Base-by-base conservation (phyloP, 2,113 vertebrate genomes). In the Sigmodon hispidus region DNA sequence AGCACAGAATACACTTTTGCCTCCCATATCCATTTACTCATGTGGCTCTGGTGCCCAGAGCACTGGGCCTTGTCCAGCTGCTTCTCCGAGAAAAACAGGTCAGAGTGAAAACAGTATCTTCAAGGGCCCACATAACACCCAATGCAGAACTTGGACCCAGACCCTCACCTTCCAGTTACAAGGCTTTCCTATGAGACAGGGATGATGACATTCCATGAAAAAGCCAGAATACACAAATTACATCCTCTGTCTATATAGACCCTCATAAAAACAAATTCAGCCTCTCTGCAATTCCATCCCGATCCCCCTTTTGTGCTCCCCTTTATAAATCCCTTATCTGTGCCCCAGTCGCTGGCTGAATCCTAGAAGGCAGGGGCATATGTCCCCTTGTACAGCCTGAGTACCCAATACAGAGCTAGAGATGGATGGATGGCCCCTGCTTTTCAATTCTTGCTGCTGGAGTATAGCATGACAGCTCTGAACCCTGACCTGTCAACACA, bases 401-500 rank as follows among this genome's bases (percentile, higher is more conserved):
- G 29, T 0, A 0, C 75, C 50, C 10, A 9, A 21, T 22, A 15
- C 24, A 8, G 40, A 16, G 36, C 63, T 16, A 48, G 8, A 34
- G 5, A 50, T 12, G 22, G 1, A 10, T 17, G 3, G 34, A 6
- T 0, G 1, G 48, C 7, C 31, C 2, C 19, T 16, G 4, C 11
- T 75, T 31, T 0, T 3, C 6, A 52, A 36, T 12, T 11, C 40
- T 15, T 2, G 7, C 15, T 19, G 22, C 17, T 1, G 6, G 3
- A 26, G 26, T 26, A 2, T 16, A 3, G 5, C 15, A 12, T 4
- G 31, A 31, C 79, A 43, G 59, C 26, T 5, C 3, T 0, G 21
- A 1, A 1, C 24, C 70, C 72, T 2, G 7, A 12, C 88, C 7
- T 17, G 26, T 36, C 59, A 4, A 1, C 19, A 31, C 15, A 29